phyloP scores from a whole-genome alignment of 2,113 vertebrate genomes.

The Cynopterus brachyotis region DNA sequence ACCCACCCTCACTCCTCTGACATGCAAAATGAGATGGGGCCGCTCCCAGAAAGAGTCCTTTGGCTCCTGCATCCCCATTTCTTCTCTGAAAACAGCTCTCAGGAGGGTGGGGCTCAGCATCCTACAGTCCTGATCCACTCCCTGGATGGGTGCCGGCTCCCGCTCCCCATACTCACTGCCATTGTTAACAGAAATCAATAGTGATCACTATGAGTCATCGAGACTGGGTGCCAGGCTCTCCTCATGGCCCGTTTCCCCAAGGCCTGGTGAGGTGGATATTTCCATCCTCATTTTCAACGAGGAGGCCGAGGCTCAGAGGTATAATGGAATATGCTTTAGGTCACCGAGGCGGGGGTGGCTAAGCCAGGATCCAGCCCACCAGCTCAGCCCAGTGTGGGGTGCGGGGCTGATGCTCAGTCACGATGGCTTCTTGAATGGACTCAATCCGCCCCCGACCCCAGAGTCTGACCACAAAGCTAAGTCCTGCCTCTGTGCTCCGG shows the following conservation, averaged over 20 bases:
- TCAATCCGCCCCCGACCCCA: neutral
- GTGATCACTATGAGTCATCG: accelerated
- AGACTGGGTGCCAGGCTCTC: neutral
- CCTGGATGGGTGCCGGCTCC: neutral
- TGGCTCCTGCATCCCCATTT: neutral
- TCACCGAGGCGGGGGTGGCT: neutral
- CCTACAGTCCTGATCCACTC: neutral
- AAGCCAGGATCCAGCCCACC: neutral
- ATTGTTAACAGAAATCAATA: neutral
- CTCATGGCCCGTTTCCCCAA: neutral
- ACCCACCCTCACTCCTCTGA: neutral
- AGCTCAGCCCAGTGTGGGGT: neutral
- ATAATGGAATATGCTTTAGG: neutral
- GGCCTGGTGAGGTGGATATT: neutral
- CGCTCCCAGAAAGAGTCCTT: neutral
- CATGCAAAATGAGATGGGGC: neutral
- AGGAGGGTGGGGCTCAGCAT: neutral
- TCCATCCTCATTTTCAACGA: neutral
- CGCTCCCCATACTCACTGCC: neutral
- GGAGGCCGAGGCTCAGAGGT: neutral
- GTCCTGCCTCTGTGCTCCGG: neutral
- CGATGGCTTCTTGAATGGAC: neutral
- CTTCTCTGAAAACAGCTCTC: neutral
- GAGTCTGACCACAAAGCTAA: neutral
- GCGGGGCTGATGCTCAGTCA: accelerated